Percentiles rank a stretch among this genome's conserved stretches.
phyloP scores from a whole-genome alignment of 2,888 invertebrate species.

The Clitarchus hookeri region DNA sequence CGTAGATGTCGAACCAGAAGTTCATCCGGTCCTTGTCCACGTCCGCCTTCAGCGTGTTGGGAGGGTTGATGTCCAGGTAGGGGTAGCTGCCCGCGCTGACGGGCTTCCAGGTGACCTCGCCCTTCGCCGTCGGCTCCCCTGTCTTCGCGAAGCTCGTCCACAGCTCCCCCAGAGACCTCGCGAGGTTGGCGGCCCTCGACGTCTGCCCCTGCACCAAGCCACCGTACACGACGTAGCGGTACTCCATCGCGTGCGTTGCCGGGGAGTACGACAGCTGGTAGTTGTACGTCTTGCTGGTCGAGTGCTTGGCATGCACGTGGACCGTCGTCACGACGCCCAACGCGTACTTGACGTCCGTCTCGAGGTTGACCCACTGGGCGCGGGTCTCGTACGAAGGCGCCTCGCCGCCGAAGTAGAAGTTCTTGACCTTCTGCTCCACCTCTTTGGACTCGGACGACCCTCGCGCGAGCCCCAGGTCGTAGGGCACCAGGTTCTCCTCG shows the following conservation, averaged over 20 bases:
- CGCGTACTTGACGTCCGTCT: not conserved
- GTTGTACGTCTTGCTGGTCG: not conserved
- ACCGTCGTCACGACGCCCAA: not conserved
- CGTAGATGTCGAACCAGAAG: slow-evolving; percentile 14
- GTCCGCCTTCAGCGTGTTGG: not conserved
- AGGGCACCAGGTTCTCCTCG: not conserved
- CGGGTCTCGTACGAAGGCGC: not conserved
- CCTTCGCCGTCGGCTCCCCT: not conserved
- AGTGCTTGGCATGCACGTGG: not conserved
- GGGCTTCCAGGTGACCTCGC: not conserved
- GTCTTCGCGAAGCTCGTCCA: slow-evolving; percentile 3
- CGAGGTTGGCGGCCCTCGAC: not conserved
- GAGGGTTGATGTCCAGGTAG: not conserved
- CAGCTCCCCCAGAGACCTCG: not conserved
- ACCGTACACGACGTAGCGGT: not conserved
- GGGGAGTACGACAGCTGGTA: not conserved
- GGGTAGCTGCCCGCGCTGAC: not conserved
- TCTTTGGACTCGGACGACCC: not conserved
- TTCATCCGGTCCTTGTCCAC: not conserved
- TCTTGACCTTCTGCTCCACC: not conserved
- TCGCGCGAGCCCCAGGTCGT: not conserved
- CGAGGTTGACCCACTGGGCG: not conserved
- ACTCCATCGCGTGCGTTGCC: not conserved
- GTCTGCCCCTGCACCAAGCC: not conserved
- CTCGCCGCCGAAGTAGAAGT: not conserved